Percentiles rank a stretch among this genome's conserved stretches.
phyloP scores from a whole-genome alignment of 2,797 vertebrate species.

The Coregonus ussuriensis region DNA sequence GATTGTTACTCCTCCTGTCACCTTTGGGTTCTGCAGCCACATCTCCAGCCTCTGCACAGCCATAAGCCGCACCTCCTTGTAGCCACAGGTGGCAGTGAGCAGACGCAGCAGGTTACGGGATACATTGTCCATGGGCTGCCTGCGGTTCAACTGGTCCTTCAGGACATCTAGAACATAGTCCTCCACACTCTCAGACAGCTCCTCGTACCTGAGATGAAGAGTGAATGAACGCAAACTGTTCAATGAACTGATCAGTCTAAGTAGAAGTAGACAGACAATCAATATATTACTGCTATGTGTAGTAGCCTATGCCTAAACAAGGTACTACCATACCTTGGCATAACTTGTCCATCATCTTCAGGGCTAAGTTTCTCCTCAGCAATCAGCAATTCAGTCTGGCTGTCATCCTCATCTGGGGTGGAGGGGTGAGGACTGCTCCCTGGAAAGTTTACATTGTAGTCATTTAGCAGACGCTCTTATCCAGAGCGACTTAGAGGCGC shows the following conservation, averaged over 20 bases:
- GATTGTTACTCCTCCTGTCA: constrained; percentile 45
- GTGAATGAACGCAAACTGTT: background rate
- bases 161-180: constrained; percentile 95
- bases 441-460: constrained; percentile 46
- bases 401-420: constrained; percentile 94
- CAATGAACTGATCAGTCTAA: background rate
- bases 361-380: constrained; percentile 98
- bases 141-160: constrained; percentile 91
- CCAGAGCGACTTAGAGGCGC: too few species aligned
- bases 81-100: constrained; percentile 93
- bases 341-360: constrained; percentile 92
- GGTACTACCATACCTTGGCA: constrained; percentile 84
- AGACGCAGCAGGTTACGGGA: constrained; percentile 94
- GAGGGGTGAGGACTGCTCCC: constrained; percentile 97
- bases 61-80: constrained; percentile 93
- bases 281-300: background rate
- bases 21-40: constrained; percentile 99
- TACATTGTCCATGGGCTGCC: constrained; percentile 97
- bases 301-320: background rate
- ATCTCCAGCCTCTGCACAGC: constrained; percentile 95
- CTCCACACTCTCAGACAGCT: constrained; percentile 93
- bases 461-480: too few species aligned
- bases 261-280: background rate
- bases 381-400: constrained; percentile 92
- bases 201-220: constrained; percentile 84